These are phyloP conservation scores for Myrmecophaga tridactyla DNA, from an alignment of 2,113 vertebrate genomes.

Conservation along the genomic window DNA sequence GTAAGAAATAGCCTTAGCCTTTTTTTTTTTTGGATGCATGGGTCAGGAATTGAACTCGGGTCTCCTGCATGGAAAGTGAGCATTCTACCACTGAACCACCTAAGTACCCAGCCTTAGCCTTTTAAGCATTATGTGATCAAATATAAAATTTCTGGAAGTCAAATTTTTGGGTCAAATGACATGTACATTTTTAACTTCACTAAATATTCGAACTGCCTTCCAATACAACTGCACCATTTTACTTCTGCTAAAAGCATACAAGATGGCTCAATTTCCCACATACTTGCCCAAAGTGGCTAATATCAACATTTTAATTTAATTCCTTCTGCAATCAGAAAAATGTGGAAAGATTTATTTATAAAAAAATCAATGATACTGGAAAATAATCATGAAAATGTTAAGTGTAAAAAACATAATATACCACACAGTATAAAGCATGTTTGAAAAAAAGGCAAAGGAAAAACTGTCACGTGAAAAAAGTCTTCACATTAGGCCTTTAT, in stretches of 20 bases:
- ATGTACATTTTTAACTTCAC: not conserved
- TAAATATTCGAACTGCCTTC: not conserved
- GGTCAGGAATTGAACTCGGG: no score
- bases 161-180: not conserved
- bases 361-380: not conserved
- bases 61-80: no score
- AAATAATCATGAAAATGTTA: not conserved
- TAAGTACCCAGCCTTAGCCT: no score
- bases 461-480: no score
- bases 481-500: no score
- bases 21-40: no score
- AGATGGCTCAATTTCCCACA: not conserved
- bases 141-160: not conserved
- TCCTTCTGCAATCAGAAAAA: not conserved
- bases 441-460: no score
- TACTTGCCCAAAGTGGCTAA: not conserved
- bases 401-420: not conserved
- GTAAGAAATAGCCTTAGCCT: not conserved
- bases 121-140: not conserved
- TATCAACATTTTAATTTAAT: not conserved
- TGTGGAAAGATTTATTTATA: not conserved
- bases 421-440: not conserved
- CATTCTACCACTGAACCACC: no score
- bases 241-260: not conserved
- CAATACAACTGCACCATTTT: not conserved